These are phyloP conservation scores for Anabas testudineus DNA, from an alignment of 2,797 vertebrate species.

Conservation along the genomic window DNA sequence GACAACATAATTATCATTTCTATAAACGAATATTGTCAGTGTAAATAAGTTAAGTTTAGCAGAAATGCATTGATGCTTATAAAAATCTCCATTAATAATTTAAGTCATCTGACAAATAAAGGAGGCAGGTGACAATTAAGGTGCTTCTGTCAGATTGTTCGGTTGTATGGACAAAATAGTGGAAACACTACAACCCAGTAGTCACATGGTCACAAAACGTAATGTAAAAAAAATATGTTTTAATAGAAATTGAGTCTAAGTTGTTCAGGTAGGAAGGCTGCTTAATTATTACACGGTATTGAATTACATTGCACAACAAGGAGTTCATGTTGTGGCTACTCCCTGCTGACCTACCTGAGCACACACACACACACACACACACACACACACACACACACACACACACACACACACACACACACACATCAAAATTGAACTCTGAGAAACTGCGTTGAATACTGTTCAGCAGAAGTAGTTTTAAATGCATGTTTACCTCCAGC, in stretches of 20 bases:
- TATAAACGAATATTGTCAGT: not conserved
- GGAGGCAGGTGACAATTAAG: not conserved
- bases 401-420: not conserved
- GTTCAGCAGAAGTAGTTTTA: not conserved
- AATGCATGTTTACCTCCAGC: not conserved
- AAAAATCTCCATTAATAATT: not conserved
- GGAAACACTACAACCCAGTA: not conserved
- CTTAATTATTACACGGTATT: not conserved
- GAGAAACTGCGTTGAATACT: not conserved
- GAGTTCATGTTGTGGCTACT: not conserved
- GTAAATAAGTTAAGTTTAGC: not conserved
- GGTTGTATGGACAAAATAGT: not conserved
- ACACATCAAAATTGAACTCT: not conserved
- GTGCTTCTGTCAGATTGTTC: not conserved
- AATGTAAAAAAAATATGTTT: not conserved
- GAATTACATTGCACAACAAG: conserved; percentile 5
- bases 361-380: not conserved
- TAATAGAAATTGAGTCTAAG: not conserved
- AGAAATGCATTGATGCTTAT: not conserved
- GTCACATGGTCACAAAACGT: not conserved
- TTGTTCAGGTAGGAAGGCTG: not conserved
- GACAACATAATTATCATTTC: not conserved
- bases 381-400: not conserved
- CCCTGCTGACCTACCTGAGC: not conserved
- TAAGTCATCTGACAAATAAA: not conserved